Evolutionary conservation across 2,797 vertebrate genomes (phyloP).

Genomic region (Carapus acus): DNA sequence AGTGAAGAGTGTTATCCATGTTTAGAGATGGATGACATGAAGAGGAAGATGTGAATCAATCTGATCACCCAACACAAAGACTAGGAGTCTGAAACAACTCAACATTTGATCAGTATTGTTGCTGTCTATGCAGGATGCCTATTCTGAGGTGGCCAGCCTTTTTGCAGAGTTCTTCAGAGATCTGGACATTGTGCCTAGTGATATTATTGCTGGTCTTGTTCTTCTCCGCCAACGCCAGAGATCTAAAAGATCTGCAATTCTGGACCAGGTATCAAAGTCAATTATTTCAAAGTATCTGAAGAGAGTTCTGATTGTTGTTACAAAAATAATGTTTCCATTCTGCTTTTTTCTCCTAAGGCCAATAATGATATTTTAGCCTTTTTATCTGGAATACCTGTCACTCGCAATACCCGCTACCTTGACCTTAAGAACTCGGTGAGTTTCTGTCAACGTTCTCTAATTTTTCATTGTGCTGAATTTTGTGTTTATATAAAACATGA

Average conservation of each 20-base stretch:
- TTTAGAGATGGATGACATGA: too few species aligned
- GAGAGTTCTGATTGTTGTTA: background rate
- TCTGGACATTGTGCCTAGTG: conserved; percentile 96
- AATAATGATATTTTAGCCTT: conserved; percentile 99
- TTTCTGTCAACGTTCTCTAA: conserved; percentile 21
- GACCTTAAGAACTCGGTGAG: conserved; percentile 96
- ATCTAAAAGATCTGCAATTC: conserved; percentile 86
- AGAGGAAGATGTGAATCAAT: too few species aligned
- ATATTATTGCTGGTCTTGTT: conserved; percentile 96
- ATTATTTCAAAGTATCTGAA: background rate
- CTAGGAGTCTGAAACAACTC: too few species aligned
- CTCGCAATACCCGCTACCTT: conserved; percentile 93
- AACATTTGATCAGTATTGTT: conserved; percentile 6
- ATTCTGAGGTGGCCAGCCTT: conserved; percentile 97
- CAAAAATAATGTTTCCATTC: conserved; percentile 12
- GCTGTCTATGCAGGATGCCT: conserved; percentile 80
- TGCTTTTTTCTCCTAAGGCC: conserved; percentile 68
- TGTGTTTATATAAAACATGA: too few species aligned
- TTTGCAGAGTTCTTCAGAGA: conserved; percentile 98
- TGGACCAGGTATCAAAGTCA: conserved; percentile 82
- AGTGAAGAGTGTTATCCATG: too few species aligned
- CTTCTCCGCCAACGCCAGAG: conserved; percentile 94
- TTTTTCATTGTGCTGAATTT: background rate
- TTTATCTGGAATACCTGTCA: conserved; percentile 98
- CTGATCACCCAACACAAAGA: too few species aligned